Percentiles rank a stretch among this genome's conserved stretches.
These are phyloP conservation scores for Musca domestica DNA, from an alignment of 1,140 invertebrate species.

Conservation along the genomic window DNA sequence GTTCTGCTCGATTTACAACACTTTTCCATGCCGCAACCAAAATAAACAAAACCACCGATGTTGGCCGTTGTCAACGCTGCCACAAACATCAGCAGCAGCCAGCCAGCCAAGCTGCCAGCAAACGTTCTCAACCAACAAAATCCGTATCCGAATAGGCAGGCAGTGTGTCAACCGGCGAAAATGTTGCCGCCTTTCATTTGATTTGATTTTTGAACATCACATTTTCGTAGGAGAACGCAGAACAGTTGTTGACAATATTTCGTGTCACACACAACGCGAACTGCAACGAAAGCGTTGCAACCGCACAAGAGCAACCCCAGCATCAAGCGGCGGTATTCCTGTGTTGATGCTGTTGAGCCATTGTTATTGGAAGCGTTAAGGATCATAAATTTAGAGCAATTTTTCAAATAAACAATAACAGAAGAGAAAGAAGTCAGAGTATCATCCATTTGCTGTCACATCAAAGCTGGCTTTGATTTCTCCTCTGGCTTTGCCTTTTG, in stretches of 20 bases:
- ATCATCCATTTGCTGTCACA: too few species aligned
- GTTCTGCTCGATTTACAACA: constrained; percentile 20
- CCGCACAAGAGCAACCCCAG: too few species aligned
- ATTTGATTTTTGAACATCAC: not conserved
- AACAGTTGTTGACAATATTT: constrained; percentile 19
- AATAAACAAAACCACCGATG: constrained; percentile 6
- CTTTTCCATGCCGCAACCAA: constrained; percentile 19
- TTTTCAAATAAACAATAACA: constrained; percentile 8
- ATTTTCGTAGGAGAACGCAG: not conserved
- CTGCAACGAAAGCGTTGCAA: not conserved
- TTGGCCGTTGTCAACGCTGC: too few species aligned
- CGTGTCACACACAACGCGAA: not conserved
- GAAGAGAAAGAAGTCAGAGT: too few species aligned
- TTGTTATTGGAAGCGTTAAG: constrained; percentile 19
- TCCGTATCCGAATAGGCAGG: too few species aligned
- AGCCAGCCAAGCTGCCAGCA: too few species aligned
- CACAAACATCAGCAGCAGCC: too few species aligned
- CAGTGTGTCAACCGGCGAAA: too few species aligned
- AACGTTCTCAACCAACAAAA: too few species aligned
- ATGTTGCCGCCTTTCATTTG: constrained; percentile 1
- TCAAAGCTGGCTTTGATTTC: too few species aligned
- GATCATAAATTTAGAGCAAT: constrained; percentile 14
- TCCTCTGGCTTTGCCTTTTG: too few species aligned
- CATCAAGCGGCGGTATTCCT: not conserved
- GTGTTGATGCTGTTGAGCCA: not conserved